Conservation (phyloP, 2,888 invertebrate species). For the Antheraea assamensis region DNA sequence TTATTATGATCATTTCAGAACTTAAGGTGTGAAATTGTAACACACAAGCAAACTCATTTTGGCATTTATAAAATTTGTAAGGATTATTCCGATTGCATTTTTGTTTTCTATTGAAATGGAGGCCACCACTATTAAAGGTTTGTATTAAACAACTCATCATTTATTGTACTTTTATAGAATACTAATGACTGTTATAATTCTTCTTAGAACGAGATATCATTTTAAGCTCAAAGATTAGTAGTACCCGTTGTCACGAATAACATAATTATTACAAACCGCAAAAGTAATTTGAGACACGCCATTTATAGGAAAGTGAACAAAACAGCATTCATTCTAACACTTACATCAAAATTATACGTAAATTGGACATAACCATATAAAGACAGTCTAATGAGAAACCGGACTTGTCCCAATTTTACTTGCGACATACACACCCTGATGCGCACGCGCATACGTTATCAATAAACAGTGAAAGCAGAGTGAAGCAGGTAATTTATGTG, state of each 20-base stretch:
- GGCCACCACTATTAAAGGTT: too few species aligned
- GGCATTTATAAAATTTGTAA: too few species aligned
- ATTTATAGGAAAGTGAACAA: slow-evolving; percentile 32
- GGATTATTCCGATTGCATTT: too few species aligned
- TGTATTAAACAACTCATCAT: not conserved
- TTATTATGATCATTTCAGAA: too few species aligned
- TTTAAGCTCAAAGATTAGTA: not conserved
- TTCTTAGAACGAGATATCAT: not conserved
- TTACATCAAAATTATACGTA: slow-evolving; percentile 28
- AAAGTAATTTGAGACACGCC: slow-evolving; percentile 16
- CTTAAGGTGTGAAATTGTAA: too few species aligned
- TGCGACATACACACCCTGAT: slow-evolving; percentile 8
- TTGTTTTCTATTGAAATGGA: too few species aligned
- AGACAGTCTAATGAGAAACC: slow-evolving; percentile 28
- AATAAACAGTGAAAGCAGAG: slow-evolving; percentile 21
- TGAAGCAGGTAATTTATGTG: slow-evolving; percentile 1
- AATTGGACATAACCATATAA: slow-evolving; percentile 37
- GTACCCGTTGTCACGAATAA: not conserved
- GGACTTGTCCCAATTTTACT: slow-evolving; percentile 35
- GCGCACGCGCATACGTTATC: slow-evolving; percentile 18
- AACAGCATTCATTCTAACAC: slow-evolving; percentile 29
- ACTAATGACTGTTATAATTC: not conserved
- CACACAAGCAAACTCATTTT: too few species aligned
- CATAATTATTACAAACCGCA: not conserved
- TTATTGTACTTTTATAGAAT: not conserved